Base-by-base conservation (phyloP, 1,140 invertebrate species). In the Drosophila arawakana region DNA sequence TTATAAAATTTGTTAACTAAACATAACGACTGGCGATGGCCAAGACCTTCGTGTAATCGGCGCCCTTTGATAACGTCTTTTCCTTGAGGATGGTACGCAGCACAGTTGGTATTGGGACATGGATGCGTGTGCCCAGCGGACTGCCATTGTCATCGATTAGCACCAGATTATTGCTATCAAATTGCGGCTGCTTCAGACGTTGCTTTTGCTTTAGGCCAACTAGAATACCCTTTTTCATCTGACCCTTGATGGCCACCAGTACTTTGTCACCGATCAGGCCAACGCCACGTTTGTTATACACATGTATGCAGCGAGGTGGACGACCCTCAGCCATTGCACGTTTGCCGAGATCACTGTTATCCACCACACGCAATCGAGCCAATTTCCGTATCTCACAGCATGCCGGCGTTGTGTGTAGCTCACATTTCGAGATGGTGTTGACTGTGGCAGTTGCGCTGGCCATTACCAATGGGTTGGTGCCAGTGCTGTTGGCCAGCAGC, bases 101-200 rank as follows among this genome's bases (percentile, higher is more conserved):
- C 52, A 97, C 94, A 3, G 97, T 96, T 6, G 99, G 99, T 76
- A 99, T 97, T 0, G 99, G 99, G 10, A 98, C 98, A 85, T 97
- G 95, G 76, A 99, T 98, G 73, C 98, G 94, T 3, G 97, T 99
- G 25, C 99, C 99, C 9, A 99, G 93, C 1, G 98, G 98, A 21
- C 95, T 96, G 76, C 98, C 98, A 93, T 95, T 97, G 81, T 99
- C 98, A 90, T 99, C 98, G 60, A 99, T 96, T 0, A 99, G 93
- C 1, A 99, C 98, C 68, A 99, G 92, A 93, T 99, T 99, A 91
- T 99, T 99, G 75, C 96, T 97, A 92, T 99, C 99, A 93, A 97
- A 98, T 88, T 96, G 96, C 0, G 98, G 98, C 37, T 98, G 94
- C 92, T 97, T 96, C 4, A 95, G 91, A 63, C 95, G 94, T 90